Conservation (phyloP, 2,113 vertebrate species). For the Cochlearius cochlearius region DNA sequence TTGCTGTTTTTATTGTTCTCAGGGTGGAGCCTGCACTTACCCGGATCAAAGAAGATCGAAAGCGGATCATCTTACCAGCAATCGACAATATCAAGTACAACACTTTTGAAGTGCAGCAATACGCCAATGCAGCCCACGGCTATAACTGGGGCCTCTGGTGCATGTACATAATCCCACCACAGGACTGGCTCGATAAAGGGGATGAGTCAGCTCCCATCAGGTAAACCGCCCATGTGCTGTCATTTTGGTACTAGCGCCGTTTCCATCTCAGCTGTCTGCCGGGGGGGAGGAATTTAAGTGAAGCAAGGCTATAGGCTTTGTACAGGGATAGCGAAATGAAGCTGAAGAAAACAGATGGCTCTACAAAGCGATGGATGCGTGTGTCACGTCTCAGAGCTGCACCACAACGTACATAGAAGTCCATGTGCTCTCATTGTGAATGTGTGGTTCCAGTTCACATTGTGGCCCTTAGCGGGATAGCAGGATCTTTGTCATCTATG, state of each 20-base stretch:
- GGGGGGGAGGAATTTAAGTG: fast-evolving
- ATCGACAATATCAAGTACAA: constrained; percentile 98
- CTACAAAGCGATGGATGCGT: fast-evolving
- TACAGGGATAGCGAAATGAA: not conserved
- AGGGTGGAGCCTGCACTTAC: constrained; percentile 92
- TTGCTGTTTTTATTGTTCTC: not conserved
- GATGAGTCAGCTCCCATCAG: constrained; percentile 97
- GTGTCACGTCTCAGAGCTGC: not conserved
- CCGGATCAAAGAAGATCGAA: constrained; percentile 90
- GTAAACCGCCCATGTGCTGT: constrained; percentile 64
- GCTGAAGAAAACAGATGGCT: not conserved
- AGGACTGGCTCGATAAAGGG: constrained; percentile 95
- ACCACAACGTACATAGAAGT: fast-evolving
- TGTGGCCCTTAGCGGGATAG: not conserved
- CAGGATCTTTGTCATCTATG: not conserved
- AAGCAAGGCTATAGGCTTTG: not conserved
- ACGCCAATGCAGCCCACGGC: constrained; percentile 92
- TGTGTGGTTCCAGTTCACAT: not conserved
- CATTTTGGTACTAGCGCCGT: fast-evolving
- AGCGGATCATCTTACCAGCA: constrained; percentile 90
- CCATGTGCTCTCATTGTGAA: not conserved
- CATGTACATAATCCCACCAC: constrained; percentile 97
- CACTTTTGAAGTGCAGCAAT: constrained; percentile 97
- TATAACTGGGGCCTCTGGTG: constrained; percentile 99
- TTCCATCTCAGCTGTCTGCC: not conserved